Conservation (phyloP, 1,140 invertebrate genomes). For the Papilio machaon region DNA sequence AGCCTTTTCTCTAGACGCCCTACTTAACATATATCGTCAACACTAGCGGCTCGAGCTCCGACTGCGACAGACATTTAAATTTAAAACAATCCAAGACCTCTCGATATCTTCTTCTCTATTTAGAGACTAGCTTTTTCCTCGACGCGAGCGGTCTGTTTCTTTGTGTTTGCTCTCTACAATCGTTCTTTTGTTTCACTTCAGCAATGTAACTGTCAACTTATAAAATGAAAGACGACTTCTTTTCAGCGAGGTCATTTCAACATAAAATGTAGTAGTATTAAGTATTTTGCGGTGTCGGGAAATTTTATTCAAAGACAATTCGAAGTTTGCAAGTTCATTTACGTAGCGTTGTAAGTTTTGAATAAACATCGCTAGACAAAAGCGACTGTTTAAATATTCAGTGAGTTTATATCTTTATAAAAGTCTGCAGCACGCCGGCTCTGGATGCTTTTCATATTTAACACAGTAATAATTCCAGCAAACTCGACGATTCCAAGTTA, state of each 20-base stretch:
- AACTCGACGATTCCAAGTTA: constrained; percentile 60
- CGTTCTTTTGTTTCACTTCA: constrained; percentile 19
- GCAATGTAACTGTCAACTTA: constrained; percentile 13
- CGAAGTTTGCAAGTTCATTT: constrained; percentile 37
- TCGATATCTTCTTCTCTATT: constrained; percentile 32
- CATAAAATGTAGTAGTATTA: constrained; percentile 22
- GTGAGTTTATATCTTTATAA: constrained; percentile 35
- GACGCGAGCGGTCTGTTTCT: constrained; percentile 16
- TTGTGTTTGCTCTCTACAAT: constrained; percentile 19
- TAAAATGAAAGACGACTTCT: constrained; percentile 15
- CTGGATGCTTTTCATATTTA: constrained; percentile 43
- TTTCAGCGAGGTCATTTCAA: constrained; percentile 13
- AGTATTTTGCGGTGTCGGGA: constrained; percentile 25
- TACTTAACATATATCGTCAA: constrained; percentile 58
- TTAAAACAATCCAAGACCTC: constrained; percentile 35
- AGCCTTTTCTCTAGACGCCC: constrained; percentile 56
- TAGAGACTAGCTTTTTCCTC: constrained; percentile 28
- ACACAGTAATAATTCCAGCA: constrained; percentile 55
- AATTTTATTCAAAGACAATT: constrained; percentile 38
- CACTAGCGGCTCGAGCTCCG: constrained; percentile 41
- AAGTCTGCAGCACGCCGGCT: constrained; percentile 14
- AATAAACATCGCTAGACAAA: constrained; percentile 39
- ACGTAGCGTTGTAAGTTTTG: constrained; percentile 38
- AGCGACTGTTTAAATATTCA: constrained; percentile 34
- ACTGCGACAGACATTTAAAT: constrained; percentile 36